Percentiles rank a stretch among this genome's conserved stretches.
Conservation (phyloP, 2,888 invertebrate genomes). For the Morpho achilles region DNA sequence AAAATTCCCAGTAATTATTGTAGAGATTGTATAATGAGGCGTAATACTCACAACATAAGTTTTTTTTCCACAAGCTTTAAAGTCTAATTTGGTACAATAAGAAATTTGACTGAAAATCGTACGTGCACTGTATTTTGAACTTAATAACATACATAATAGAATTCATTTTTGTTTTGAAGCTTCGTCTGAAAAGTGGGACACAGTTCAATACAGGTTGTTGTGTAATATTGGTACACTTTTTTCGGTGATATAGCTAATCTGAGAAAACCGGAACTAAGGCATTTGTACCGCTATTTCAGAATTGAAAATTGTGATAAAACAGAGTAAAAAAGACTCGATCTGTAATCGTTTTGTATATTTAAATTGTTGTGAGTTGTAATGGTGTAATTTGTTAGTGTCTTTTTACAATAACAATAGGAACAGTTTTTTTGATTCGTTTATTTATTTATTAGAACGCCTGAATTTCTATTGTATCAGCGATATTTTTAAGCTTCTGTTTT, state of each 20-base stretch:
- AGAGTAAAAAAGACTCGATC: background rate
- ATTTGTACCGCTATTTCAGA: constrained; percentile 18
- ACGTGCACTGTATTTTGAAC: constrained; percentile 3
- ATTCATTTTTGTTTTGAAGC: constrained; percentile 8
- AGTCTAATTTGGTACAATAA: constrained; percentile 9
- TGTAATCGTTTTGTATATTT: too few species aligned
- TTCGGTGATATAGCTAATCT: constrained; percentile 20
- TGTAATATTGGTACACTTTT: constrained; percentile 22
- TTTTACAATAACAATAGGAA: background rate
- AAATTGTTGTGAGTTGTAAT: too few species aligned
- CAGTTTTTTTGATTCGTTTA: too few species aligned
- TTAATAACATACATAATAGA: background rate
- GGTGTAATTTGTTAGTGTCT: background rate
- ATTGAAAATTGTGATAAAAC: constrained; percentile 4
- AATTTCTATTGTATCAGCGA: too few species aligned
- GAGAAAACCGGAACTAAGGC: constrained; percentile 20
- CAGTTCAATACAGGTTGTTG: constrained; percentile 21
- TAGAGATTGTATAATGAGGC: constrained; percentile 23
- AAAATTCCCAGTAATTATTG: constrained; percentile 26
- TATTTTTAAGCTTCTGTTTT: too few species aligned
- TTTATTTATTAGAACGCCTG: too few species aligned
- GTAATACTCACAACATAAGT: background rate
- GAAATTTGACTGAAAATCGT: constrained; percentile 4
- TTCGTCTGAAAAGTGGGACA: constrained; percentile 24
- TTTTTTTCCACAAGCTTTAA: background rate